A percentile compares a stretch with the other conserved stretches of the same genome.
Evolutionary conservation across 2,888 invertebrate genomes (phyloP).

Genomic region (Ctenicera cuprea): DNA sequence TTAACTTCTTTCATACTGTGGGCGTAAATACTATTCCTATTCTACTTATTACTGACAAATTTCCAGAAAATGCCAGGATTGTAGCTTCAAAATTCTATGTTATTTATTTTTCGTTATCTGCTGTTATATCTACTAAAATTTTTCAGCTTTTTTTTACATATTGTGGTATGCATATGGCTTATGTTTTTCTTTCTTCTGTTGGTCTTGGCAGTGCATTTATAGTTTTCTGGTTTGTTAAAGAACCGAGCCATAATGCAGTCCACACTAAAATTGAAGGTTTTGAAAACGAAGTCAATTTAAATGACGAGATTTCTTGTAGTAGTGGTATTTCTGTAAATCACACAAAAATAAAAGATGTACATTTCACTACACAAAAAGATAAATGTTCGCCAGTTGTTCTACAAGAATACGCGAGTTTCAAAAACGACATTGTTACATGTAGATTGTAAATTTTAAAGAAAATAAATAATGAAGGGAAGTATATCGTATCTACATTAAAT

Average conservation of each 20-base stretch:
- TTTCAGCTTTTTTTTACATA: conserved; percentile 65
- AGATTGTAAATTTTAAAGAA: no score
- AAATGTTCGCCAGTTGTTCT: neutral
- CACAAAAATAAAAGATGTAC: no score
- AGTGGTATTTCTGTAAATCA: neutral
- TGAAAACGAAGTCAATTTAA: conserved; percentile 1
- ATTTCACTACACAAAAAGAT: neutral
- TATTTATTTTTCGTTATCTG: conserved; percentile 65
- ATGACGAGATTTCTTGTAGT: neutral
- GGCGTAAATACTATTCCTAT: conserved; percentile 68
- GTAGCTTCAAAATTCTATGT: conserved; percentile 64
- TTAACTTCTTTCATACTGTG: conserved; percentile 65
- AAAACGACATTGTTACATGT: no score
- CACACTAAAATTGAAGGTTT: neutral
- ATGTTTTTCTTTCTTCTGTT: conserved; percentile 46
- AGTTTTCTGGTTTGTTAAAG: conserved; percentile 10
- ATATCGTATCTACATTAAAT: no score
- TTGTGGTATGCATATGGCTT: conserved; percentile 54
- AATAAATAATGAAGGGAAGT: no score
- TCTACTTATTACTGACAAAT: conserved; percentile 64
- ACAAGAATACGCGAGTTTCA: no score
- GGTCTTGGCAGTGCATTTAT: conserved; percentile 26
- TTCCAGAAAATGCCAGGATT: conserved; percentile 63
- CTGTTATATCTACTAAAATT: conserved; percentile 69
- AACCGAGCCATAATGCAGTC: conserved; percentile 6